Conservation (phyloP, 35 echinoderm and acorn worm genomes). For the Ophioderma brevispina region DNA sequence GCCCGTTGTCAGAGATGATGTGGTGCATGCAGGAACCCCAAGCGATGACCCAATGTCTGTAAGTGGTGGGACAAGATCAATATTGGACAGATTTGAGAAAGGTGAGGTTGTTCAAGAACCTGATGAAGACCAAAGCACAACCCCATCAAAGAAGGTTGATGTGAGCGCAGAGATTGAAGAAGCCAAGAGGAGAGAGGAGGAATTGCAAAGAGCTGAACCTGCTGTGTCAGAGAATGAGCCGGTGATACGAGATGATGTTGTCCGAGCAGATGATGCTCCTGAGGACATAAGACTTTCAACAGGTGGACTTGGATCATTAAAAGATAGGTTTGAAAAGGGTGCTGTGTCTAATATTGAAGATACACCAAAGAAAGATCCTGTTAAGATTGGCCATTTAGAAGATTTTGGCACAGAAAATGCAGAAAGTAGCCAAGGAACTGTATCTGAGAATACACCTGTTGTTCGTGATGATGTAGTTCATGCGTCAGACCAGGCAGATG, state of each 20-base stretch:
- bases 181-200: conserved; percentile 27
- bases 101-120: conserved; percentile 22
- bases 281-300: conserved; percentile 49
- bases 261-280: conserved; percentile 15
- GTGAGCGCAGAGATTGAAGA: conserved; percentile 46
- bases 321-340: conserved; percentile 90
- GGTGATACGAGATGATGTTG: conserved; percentile 48
- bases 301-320: conserved; percentile 64
- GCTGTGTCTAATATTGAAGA: conserved; percentile 69
- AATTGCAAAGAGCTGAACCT: conserved; percentile 19
- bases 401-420: conserved; percentile 33
- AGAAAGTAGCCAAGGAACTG: conserved; percentile 14
- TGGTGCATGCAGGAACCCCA: conserved; percentile 39
- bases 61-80: conserved; percentile 58
- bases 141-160: conserved; percentile 35
- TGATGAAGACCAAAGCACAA: conserved; percentile 17
- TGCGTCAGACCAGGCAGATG: conserved; percentile 18
- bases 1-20: conserved; percentile 59
- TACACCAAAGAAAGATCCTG: conserved; percentile 31
- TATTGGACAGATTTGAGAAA: conserved; percentile 69
- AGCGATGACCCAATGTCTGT: conserved; percentile 60
- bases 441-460: conserved; percentile 81
- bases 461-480: conserved; percentile 73
- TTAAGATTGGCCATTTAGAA: conserved; percentile 50
- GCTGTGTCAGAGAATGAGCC: conserved; percentile 42